Base-by-base conservation (phyloP, 2,113 vertebrate genomes). In the Antechinus stuartii region DNA sequence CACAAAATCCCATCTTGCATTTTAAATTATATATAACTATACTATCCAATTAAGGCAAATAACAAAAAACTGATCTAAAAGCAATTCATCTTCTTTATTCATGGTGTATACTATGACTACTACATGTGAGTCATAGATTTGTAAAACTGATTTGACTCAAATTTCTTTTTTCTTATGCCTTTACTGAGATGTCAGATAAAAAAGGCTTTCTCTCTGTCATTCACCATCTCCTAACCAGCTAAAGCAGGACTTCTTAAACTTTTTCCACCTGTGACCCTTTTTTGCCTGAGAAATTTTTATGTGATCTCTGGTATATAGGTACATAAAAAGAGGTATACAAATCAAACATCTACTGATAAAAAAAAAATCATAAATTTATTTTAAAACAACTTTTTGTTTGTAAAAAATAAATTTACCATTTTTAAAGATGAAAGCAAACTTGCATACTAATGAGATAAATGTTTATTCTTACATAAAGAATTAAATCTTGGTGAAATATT, bases 31-130 rank as follows among this genome's bases (percentile, higher is more conserved):
- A 84, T 95, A 46, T 42, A 50, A n/a, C 42, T 42, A 49, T 35
- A 35, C 96, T 90, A 61, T 8, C 46, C 49, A 25, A 0, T 30
- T n/a, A 4, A n/a, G 35, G 61, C 35, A 30, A 27, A 16, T 90
- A 92, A 76, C 52, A 35, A 54, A 91, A 30, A 95, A 90, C 8
- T 90, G 90, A 93, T 25, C 5, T 26, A 89, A 96, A 56, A 90
- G 54, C 47, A 52, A 11, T 92, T 22, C n/a, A 57, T 46, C 92
- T 94, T 61, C 49, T 16, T 91, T 11, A 0, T 94, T 91, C 50
- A 56, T 42, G 92, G 12, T 91, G 30, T 89, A 89, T n/a, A n/a
- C 19, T 35, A 76, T 76, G 12, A 5, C 61, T 68, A 68, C 61
- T n/a, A n/a, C 4, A 16, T 76, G 61, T 19, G 1, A 68, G 30